A percentile compares a stretch with the other conserved stretches of the same genome.
phyloP scores from a whole-genome alignment of 2,113 vertebrate species.

The Burhinus bistriatus region DNA sequence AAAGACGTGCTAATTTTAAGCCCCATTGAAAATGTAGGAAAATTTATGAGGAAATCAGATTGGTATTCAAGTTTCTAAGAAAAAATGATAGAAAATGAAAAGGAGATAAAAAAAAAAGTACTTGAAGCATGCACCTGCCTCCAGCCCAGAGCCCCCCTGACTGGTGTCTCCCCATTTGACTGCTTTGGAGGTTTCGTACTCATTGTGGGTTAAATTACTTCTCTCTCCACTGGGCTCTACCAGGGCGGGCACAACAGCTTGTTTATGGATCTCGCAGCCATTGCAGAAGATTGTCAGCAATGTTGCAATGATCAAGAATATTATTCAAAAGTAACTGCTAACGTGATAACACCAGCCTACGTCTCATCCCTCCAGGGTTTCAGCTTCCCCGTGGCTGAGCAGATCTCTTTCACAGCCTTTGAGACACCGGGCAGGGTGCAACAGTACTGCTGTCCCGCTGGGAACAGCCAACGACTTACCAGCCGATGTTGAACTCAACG shows the following conservation, averaged over 20 bases:
- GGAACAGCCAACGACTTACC: slow-evolving; percentile 76
- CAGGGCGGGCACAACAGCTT: neutral
- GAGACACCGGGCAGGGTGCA: neutral
- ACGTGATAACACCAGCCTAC: neutral
- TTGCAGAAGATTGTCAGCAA: neutral
- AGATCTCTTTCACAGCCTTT: neutral
- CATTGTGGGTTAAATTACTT: neutral
- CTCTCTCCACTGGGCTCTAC: neutral
- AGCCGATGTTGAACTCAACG: slow-evolving; percentile 94
- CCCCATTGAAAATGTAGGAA: neutral
- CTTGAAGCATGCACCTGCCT: neutral
- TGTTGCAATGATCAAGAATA: neutral
- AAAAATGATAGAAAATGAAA: neutral
- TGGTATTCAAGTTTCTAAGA: neutral
- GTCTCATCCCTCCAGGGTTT: neutral
- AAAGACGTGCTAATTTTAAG: neutral
- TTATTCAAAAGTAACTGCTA: neutral
- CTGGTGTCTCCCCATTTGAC: neutral
- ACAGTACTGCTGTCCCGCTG: neutral
- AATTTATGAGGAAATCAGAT: neutral
- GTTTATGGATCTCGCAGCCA: neutral
- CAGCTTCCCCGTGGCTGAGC: neutral
- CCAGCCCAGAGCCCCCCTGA: neutral
- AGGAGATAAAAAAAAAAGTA: neutral
- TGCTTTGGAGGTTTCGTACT: neutral